These are phyloP conservation scores for Stegodyphus dumicola DNA, from an alignment of 1,140 invertebrate species.

Conservation along the genomic window DNA sequence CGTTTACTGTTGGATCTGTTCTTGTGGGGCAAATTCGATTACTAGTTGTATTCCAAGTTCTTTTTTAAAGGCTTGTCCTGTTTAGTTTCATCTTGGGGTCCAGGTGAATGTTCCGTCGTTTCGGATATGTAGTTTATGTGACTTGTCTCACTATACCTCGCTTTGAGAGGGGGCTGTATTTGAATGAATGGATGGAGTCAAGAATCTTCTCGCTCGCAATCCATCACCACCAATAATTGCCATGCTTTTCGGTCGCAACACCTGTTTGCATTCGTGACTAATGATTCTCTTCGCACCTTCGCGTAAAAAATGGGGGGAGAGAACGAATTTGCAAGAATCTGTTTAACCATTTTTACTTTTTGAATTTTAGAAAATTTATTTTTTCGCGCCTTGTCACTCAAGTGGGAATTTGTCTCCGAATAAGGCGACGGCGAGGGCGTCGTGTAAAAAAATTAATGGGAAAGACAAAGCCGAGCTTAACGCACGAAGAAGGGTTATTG, in stretches of 20 bases:
- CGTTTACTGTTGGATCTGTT: no score
- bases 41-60: not conserved
- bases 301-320: no score
- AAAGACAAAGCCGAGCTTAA: no score
- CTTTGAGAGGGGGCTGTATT: not conserved
- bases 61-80: not conserved
- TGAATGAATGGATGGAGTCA: slow-evolving; percentile 49
- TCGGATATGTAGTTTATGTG: not conserved
- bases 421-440: no score
- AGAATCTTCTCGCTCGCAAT: slow-evolving; percentile 24
- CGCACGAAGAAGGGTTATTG: no score
- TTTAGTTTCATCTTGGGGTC: not conserved
- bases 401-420: no score
- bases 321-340: not conserved
- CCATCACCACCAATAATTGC: slow-evolving; percentile 49
- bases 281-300: slow-evolving; percentile 1
- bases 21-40: no score
- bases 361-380: not conserved
- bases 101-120: not conserved
- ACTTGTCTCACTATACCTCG: slow-evolving; percentile 25
- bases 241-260: slow-evolving; percentile 53
- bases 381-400: no score
- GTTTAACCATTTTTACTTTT: not conserved
- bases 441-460: no score
- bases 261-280: slow-evolving; percentile 51